These are phyloP conservation scores for Eledona agricola DNA, from an alignment of 2,888 invertebrate species.

Conservation along the genomic window DNA sequence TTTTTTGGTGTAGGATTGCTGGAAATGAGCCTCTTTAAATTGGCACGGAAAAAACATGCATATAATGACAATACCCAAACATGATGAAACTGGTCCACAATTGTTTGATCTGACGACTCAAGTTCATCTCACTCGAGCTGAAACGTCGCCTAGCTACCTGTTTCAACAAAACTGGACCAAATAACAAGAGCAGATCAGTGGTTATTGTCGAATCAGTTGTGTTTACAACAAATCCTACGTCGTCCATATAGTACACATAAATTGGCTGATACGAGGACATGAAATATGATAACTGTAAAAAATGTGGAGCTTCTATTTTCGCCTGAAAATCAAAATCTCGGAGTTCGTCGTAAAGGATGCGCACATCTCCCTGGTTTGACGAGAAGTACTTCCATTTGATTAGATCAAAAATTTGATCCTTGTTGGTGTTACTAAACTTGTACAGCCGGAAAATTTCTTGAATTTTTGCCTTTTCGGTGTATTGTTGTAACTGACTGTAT, in stretches of 20 bases:
- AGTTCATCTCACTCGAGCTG: slow-evolving; percentile 67
- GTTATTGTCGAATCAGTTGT: slow-evolving; percentile 74
- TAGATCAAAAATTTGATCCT: slow-evolving; percentile 59
- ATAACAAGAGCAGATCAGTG: slow-evolving; percentile 71
- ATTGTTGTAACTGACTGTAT: slow-evolving; percentile 65
- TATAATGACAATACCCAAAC: slow-evolving; percentile 56
- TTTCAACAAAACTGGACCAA: slow-evolving; percentile 73
- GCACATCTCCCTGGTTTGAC: slow-evolving; percentile 58
- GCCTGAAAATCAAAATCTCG: slow-evolving; percentile 69
- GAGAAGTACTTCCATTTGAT: slow-evolving; percentile 69
- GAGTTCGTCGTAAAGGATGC: slow-evolving; percentile 62
- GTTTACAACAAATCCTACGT: slow-evolving; percentile 64
- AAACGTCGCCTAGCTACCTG: slow-evolving; percentile 73
- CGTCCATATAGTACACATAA: slow-evolving; percentile 68
- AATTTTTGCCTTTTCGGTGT: slow-evolving; percentile 68
- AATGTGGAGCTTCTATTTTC: slow-evolving; percentile 67
- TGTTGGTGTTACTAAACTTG: slow-evolving; percentile 52
- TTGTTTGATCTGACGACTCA: slow-evolving; percentile 65
- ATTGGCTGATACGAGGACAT: slow-evolving; percentile 61
- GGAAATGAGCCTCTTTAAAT: slow-evolving; percentile 29
- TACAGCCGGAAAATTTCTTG: slow-evolving; percentile 67
- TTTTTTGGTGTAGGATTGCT: slow-evolving; percentile 69
- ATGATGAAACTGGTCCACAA: slow-evolving; percentile 64
- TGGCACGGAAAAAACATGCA: slow-evolving; percentile 1
- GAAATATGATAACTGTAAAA: slow-evolving; percentile 62